Base-by-base conservation (phyloP, 1,140 invertebrate genomes). In the Leptinotarsa defecta region DNA sequence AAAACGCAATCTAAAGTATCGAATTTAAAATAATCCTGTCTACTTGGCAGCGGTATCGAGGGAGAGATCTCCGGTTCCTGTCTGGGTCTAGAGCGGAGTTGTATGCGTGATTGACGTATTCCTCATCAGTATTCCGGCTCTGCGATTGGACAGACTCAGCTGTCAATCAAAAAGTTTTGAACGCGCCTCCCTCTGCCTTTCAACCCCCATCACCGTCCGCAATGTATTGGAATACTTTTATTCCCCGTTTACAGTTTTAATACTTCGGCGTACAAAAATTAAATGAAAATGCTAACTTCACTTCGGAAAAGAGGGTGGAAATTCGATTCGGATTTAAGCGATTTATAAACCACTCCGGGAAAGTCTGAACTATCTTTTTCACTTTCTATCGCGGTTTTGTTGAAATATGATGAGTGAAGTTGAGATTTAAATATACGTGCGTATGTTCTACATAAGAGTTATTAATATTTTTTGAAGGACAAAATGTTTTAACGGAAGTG, bases 111-210 rank as follows among this genome's bases (percentile, higher is more conserved):
- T 79, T 79, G 78, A 79, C 78, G 89, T 87, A 86, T 87, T 85
- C 86, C 87, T 88, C 87, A 88, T 88, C 86, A 89, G 89, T 89
- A 90, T 90, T 87, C 88, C 86, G 85, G 86, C 85, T 84, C 87
- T 85, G 87, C 86, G 86, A 88, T 87, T 87, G 87, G 88, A 87
- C 88, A 87, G 86, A 87, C 86, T 82, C 83, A 85, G 85, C 88
- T 88, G 89, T 90, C 89, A 90, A 89, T 90, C 89, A 90, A 87
- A 86, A 84, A 84, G 79, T 82, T 83, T 82, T 82, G 73, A 76
- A 81, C 80, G 77, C 81, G 74, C 81, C 82, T 75, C 79, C 79
- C 76, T 74, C 78, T 68, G 67, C 72, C 74, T 76, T 78, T 77
- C 74, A n/a, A 77, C 73, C 74, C 78, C 71, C 74, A 78, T 71